A percentile compares a stretch with the other conserved stretches of the same genome.
phyloP scores from a whole-genome alignment of 2,797 vertebrate genomes.

The Tangara arthus region DNA sequence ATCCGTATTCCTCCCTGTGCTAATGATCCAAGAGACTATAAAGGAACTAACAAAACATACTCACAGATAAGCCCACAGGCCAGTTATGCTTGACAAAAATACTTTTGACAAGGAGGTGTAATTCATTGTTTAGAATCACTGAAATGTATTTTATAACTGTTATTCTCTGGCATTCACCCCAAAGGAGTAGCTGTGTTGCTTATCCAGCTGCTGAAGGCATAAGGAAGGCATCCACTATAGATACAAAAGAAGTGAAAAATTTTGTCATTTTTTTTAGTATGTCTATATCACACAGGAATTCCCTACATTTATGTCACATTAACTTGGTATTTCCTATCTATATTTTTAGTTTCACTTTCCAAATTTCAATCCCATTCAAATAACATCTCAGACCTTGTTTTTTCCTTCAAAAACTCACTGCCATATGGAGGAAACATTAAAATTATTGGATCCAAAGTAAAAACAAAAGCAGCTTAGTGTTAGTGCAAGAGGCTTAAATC shows the following conservation, averaged over 20 bases:
- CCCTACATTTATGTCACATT: background rate
- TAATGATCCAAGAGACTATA: background rate
- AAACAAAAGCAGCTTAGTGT: slow-evolving; percentile 64
- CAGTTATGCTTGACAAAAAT: background rate
- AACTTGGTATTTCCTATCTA: background rate
- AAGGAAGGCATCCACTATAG: background rate
- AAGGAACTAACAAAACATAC: background rate
- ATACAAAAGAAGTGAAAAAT: background rate
- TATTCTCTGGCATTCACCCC: background rate
- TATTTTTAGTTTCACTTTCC: slow-evolving; percentile 38
- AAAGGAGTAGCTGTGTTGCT: background rate
- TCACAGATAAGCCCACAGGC: background rate
- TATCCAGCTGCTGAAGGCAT: background rate
- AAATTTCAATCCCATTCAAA: background rate
- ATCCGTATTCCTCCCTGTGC: background rate
- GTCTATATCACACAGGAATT: background rate
- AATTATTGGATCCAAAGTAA: slow-evolving; percentile 64
- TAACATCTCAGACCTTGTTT: slow-evolving; percentile 12
- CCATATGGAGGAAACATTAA: slow-evolving; percentile 66
- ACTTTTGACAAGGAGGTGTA: background rate
- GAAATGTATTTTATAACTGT: background rate
- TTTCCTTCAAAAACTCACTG: slow-evolving; percentile 17
- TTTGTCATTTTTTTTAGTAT: background rate
- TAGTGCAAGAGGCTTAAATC: slow-evolving; percentile 50
- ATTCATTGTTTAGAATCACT: slow-evolving; percentile 3